Evolutionary conservation across 2,797 vertebrate species (phyloP).

Genomic region (Gallirallus australis): DNA sequence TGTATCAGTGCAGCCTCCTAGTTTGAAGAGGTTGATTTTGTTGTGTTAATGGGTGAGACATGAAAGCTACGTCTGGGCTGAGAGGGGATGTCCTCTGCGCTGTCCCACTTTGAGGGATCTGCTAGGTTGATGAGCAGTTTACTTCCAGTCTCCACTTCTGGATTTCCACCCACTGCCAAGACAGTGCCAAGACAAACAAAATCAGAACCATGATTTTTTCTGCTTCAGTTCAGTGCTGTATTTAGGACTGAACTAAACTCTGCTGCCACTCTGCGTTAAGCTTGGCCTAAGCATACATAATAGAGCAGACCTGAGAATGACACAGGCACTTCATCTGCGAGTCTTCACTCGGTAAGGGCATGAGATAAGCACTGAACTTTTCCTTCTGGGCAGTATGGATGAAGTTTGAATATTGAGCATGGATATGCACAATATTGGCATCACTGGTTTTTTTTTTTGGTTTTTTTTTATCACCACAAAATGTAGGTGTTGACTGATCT

Average conservation of each 20-base stretch:
- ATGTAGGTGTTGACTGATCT: not conserved
- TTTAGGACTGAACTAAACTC: not conserved
- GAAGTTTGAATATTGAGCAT: not conserved
- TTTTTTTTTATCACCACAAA: not conserved
- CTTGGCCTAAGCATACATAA: not conserved
- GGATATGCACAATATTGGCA: not conserved
- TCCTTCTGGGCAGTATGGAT: not conserved
- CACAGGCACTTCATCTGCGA: not conserved
- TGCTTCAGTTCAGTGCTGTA: not conserved
- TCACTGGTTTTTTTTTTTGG: no score
- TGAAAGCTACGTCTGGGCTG: not conserved
- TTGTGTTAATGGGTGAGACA: not conserved
- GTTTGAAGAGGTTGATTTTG: not conserved
- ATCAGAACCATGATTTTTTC: not conserved
- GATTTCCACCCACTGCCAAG: not conserved
- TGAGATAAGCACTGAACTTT: not conserved
- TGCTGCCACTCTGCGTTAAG: not conserved
- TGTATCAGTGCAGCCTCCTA: not conserved
- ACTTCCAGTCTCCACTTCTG: not conserved
- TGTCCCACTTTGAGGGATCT: not conserved
- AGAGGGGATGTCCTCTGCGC: not conserved
- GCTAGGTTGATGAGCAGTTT: not conserved
- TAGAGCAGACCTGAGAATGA: not conserved
- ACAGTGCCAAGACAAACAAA: not conserved
- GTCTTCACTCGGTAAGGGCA: not conserved